These are phyloP conservation scores for Masticophis lateralis DNA, from an alignment of 2,797 vertebrate genomes.

Conservation along the genomic window DNA sequence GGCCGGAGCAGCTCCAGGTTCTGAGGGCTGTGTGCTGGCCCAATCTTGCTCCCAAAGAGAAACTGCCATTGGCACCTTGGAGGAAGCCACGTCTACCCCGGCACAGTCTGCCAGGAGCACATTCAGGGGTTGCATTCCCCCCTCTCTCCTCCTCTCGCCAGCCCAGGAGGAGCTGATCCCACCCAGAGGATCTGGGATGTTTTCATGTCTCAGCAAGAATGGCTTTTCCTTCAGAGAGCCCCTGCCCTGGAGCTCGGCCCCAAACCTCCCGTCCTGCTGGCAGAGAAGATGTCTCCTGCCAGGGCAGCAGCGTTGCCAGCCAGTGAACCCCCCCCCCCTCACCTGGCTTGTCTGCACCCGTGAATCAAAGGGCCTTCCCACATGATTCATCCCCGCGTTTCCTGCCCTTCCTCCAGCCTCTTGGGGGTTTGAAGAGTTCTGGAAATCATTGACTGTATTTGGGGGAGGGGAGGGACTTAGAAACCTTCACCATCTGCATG, in stretches of 20 bases:
- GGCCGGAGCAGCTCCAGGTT: too few relatives aligned
- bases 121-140: too few relatives aligned
- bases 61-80: background rate
- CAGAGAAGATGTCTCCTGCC: background rate
- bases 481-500: background rate
- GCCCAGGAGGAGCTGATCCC: background rate
- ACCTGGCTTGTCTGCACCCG: background rate
- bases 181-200: background rate
- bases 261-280: background rate
- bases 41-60: background rate
- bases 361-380: background rate
- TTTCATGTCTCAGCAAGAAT: background rate
- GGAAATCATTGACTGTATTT: background rate
- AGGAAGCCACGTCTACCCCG: rapidly evolving
- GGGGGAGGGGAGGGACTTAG: background rate
- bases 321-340: too few relatives aligned
- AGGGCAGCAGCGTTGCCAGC: background rate
- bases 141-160: background rate
- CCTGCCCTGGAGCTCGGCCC: background rate
- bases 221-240: rapidly evolving
- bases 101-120: background rate
- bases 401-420: background rate
- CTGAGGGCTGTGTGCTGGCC: too few relatives aligned
- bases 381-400: rapidly evolving
- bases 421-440: background rate